A percentile compares a stretch with the other conserved stretches of the same genome.
phyloP scores from a whole-genome alignment of 2,113 vertebrate genomes.

The Tachuris rubrigastra region DNA sequence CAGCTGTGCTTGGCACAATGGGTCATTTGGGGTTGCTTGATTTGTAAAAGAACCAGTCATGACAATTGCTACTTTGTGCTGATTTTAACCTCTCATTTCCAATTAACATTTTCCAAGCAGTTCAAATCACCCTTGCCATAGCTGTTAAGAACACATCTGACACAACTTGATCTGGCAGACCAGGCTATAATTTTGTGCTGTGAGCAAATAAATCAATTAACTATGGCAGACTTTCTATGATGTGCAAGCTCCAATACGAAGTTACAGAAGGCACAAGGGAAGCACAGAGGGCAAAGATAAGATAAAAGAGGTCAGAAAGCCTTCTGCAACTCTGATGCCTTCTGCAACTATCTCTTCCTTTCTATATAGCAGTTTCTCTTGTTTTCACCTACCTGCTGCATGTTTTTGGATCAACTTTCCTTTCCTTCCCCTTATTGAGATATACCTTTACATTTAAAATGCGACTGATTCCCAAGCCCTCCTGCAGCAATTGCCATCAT shows the following conservation, averaged over 20 bases:
- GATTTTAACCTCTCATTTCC: conserved; percentile 39
- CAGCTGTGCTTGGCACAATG: neutral
- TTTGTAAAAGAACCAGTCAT: neutral
- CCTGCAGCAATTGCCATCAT: neutral
- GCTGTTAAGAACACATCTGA: neutral
- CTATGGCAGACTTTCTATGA: neutral
- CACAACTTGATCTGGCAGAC: neutral
- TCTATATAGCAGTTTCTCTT: neutral
- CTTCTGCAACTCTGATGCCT: neutral
- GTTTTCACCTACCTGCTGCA: neutral
- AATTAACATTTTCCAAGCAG: conserved; percentile 19
- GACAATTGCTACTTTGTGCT: neutral
- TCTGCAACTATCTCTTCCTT: neutral
- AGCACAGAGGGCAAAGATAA: neutral
- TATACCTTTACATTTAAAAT: neutral
- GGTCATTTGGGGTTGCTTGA: neutral
- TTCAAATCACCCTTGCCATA: neutral
- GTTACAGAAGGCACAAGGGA: neutral
- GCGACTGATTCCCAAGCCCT: neutral
- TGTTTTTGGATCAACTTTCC: neutral
- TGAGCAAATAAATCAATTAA: conserved; percentile 6
- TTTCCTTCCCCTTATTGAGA: neutral
- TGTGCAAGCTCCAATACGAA: neutral
- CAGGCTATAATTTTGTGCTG: neutral
- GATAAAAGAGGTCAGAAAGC: neutral